Evolutionary conservation across 2,797 vertebrate species (phyloP).

Genomic region (Cynopterus sphinx): DNA sequence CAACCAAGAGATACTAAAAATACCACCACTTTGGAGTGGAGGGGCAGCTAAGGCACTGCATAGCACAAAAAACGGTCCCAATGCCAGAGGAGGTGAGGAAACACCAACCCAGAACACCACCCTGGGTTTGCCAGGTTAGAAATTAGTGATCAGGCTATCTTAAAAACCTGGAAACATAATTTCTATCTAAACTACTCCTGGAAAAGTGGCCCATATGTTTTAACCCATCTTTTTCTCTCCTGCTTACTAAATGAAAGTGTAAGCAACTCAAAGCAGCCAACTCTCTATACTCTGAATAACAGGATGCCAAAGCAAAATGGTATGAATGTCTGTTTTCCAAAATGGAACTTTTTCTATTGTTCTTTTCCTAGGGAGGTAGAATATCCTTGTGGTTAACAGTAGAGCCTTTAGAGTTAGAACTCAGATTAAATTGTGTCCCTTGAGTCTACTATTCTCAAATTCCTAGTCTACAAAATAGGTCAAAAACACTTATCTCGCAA

Average conservation of each 20-base stretch:
- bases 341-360: neutral
- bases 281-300: neutral
- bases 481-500: neutral
- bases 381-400: neutral
- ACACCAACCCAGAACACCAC: neutral
- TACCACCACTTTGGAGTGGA: neutral
- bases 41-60: neutral
- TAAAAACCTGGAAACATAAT: neutral
- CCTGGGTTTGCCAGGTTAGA: neutral
- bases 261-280: neutral
- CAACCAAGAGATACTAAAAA: neutral
- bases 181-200: neutral
- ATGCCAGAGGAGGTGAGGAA: neutral
- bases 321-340: neutral
- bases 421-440: neutral
- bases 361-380: neutral
- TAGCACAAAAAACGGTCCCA: neutral
- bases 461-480: constrained; percentile 29
- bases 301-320: neutral
- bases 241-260: neutral
- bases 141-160: neutral
- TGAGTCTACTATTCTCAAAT: constrained; percentile 2
- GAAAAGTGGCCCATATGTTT: neutral
- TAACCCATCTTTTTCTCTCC: neutral
- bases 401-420: neutral